Conservation (phyloP, 2,888 invertebrate genomes). For the Nemotelus pantherinus region DNA sequence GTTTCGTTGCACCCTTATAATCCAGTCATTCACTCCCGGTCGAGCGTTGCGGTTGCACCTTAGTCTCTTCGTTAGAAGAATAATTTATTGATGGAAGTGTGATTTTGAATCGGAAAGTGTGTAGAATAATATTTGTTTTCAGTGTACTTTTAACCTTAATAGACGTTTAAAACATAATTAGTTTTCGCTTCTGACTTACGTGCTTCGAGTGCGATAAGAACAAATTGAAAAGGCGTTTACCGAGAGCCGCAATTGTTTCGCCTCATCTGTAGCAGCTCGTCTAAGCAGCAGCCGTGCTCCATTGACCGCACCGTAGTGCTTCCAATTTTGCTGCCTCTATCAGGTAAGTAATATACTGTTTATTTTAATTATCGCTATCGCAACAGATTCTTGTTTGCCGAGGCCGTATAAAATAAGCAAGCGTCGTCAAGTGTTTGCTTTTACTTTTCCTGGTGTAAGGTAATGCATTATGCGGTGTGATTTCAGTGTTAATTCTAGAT, state of each 20-base stretch:
- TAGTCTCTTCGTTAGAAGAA: neutral
- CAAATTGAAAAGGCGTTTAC: neutral
- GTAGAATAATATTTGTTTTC: neutral
- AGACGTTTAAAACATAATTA: neutral
- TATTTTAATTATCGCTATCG: constrained; percentile 28
- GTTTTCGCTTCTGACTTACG: neutral
- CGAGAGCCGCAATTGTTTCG: neutral
- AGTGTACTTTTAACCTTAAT: neutral
- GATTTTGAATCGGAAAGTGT: neutral
- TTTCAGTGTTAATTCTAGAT: no score
- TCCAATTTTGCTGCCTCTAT: neutral
- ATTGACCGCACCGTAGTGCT: neutral
- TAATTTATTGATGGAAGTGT: neutral
- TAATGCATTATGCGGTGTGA: no score
- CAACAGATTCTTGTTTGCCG: constrained; percentile 33
- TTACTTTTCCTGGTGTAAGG: no score
- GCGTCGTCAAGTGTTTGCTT: no score
- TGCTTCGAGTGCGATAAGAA: constrained; percentile 14
- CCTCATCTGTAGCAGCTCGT: constrained; percentile 32
- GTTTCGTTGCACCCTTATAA: constrained; percentile 26
- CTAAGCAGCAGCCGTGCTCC: neutral
- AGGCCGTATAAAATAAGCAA: neutral
- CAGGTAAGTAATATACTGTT: constrained; percentile 26
- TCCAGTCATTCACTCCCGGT: constrained; percentile 36
- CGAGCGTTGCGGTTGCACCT: neutral